Percentiles rank a stretch among this genome's conserved stretches.
These are phyloP conservation scores for Haplochromis vanheusdeni DNA, from an alignment of 2,113 vertebrate species.

Conservation along the genomic window DNA sequence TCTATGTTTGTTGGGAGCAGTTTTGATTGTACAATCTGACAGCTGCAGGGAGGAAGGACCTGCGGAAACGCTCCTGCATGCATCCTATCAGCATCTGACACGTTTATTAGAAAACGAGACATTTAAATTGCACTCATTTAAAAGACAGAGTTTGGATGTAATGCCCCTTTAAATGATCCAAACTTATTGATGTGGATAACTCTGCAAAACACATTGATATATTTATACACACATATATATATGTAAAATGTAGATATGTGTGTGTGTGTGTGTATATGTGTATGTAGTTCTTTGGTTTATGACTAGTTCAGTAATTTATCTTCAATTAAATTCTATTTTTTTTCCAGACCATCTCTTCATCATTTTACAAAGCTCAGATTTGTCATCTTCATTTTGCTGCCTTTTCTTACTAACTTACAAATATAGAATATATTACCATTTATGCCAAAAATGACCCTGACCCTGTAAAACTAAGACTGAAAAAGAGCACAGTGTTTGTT, in stretches of 20 bases:
- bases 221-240: rapidly evolving
- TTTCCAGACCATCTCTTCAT: not conserved
- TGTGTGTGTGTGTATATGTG: not conserved
- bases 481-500: not conserved
- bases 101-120: not conserved
- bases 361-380: not conserved
- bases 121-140: not conserved
- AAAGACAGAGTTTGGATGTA: not conserved
- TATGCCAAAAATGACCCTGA: not conserved
- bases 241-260: rapidly evolving
- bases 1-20: not conserved
- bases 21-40: not conserved
- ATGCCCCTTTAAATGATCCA: not conserved
- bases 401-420: not conserved
- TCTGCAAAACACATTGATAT: not conserved
- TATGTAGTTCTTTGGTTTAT: not conserved
- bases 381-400: not conserved
- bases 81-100: not conserved
- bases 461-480: not conserved
- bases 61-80: not conserved
- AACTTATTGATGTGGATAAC: not conserved
- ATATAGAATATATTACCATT: not conserved
- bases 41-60: not conserved
- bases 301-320: not conserved
- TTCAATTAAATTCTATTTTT: not conserved